These are phyloP conservation scores for Ichneumoninae sp. DNA, from an alignment of 2,888 invertebrate genomes.

Conservation along the genomic window DNA sequence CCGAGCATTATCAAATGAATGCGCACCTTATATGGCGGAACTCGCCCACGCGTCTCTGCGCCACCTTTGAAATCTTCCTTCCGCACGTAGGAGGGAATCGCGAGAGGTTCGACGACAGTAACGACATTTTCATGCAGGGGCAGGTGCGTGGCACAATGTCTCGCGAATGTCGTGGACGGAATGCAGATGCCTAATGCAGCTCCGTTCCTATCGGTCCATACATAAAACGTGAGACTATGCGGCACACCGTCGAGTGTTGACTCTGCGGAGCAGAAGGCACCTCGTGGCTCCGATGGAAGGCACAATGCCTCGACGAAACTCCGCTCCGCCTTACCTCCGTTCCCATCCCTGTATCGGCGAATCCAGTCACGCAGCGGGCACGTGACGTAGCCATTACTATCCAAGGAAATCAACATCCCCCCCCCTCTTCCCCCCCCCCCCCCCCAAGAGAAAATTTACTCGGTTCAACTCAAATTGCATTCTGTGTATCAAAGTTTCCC, in stretches of 20 bases:
- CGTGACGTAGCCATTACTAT: constrained; percentile 66
- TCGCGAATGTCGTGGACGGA: constrained; percentile 43
- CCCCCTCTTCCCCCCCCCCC: neutral
- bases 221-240: constrained; percentile 34
- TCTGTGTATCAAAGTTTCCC: constrained; percentile 56
- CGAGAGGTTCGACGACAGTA: constrained; percentile 16
- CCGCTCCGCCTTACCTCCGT: constrained; percentile 8
- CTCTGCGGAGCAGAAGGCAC: constrained; percentile 34
- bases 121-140: constrained; percentile 49
- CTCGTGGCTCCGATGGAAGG: constrained; percentile 23
- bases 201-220: constrained; percentile 25
- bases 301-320: constrained; percentile 61
- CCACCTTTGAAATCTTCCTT: neutral
- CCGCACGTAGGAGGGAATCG: neutral
- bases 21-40: neutral
- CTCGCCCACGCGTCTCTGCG: neutral
- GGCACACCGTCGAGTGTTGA: constrained; percentile 29
- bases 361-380: constrained; percentile 67
- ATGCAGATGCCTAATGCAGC: constrained; percentile 53
- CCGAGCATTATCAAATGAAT: neutral
- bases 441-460: constrained; percentile 36
- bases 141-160: constrained; percentile 34
- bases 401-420: constrained; percentile 53
- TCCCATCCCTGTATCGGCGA: constrained; percentile 47
- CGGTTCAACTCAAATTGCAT: constrained; percentile 55